Evolutionary conservation across 2,113 vertebrate genomes (phyloP).

Genomic region (Fukomys damarensis): DNA sequence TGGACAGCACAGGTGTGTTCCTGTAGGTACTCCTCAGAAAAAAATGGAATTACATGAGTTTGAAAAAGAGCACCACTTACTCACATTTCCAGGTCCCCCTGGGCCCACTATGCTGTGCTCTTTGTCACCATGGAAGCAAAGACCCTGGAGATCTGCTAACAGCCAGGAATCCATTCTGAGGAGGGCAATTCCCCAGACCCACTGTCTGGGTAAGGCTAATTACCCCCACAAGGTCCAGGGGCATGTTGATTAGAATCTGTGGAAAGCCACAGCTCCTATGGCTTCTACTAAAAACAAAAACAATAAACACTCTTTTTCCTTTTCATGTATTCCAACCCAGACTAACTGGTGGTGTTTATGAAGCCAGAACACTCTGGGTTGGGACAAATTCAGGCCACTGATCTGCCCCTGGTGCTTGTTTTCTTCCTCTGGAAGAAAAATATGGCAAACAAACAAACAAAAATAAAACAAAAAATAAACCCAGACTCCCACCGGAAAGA

Average conservation of each 20-base stretch:
- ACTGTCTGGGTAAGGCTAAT: constrained; percentile 64
- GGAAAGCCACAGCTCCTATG: constrained; percentile 45
- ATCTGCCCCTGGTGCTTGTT: background rate
- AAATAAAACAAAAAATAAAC: background rate
- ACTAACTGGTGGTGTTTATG: background rate
- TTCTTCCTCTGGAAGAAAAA: background rate
- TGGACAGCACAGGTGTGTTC: background rate
- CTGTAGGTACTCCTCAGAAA: background rate
- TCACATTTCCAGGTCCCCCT: constrained; percentile 7
- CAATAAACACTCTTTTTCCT: background rate
- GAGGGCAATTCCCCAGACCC: constrained; percentile 51
- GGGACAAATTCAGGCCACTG: background rate
- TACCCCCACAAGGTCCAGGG: constrained; percentile 51
- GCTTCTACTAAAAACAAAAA: constrained; percentile 64
- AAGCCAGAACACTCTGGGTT: background rate
- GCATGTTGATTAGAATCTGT: constrained; percentile 48
- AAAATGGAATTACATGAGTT: background rate
- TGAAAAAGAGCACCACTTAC: background rate
- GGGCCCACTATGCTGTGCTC: background rate
- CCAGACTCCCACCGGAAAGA: background rate
- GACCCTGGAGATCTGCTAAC: constrained; percentile 52
- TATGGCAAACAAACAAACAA: background rate
- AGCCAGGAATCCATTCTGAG: constrained; percentile 43
- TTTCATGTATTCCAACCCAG: background rate
- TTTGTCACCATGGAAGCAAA: constrained; percentile 62